Conservation (phyloP, 2,797 vertebrate species). For the Diceros bicornis region DNA sequence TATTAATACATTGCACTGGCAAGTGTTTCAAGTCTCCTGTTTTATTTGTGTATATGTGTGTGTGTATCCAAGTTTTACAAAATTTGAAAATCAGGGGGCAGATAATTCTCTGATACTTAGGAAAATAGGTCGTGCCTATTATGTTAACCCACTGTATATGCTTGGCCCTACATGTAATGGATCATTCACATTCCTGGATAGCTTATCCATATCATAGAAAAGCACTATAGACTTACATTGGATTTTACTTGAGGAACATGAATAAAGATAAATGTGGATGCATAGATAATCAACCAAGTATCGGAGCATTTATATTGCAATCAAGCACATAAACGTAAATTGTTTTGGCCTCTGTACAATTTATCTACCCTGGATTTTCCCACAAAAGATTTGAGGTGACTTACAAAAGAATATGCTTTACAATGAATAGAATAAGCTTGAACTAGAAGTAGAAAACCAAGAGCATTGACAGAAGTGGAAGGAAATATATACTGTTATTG, state of each 20-base stretch:
- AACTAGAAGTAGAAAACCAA: constrained; percentile 60
- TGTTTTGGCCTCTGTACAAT: background rate
- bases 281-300: background rate
- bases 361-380: background rate
- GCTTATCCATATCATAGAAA: background rate
- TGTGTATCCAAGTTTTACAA: background rate
- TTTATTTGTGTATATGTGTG: background rate
- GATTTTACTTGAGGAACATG: background rate
- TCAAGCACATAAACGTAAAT: background rate
- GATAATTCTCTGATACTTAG: background rate
- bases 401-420: constrained; percentile 35
- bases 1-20: background rate
- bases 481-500: background rate
- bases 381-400: background rate
- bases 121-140: background rate
- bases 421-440: background rate
- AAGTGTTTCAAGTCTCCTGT: background rate
- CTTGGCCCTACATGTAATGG: background rate
- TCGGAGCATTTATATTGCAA: background rate
- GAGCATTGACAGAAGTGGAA: background rate
- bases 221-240: background rate
- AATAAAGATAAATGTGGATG: constrained; percentile 18
- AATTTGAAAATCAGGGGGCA: background rate
- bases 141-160: background rate
- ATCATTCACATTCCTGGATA: background rate